Evolutionary conservation across 2,113 vertebrate genomes (phyloP).

Genomic region (Melierax canorus): DNA sequence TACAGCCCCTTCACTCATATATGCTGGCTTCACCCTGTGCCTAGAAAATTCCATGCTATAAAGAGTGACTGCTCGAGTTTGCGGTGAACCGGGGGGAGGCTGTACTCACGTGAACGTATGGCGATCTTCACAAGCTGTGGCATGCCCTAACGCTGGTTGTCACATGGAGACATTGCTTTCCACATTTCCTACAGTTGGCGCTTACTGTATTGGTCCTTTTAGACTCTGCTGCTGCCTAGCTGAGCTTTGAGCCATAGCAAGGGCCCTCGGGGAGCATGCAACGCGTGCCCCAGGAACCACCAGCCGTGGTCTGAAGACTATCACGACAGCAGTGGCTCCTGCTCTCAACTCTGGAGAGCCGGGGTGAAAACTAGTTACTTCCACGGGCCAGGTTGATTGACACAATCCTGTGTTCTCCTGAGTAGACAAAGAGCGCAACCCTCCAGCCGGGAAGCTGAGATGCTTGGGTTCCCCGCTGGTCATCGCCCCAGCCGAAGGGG

Average conservation of each 20-base stretch:
- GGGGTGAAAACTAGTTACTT: neutral
- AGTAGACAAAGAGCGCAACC: neutral
- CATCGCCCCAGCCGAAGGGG: neutral
- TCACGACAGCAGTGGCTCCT: neutral
- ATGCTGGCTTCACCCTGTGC: neutral
- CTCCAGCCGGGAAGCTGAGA: neutral
- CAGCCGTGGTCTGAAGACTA: neutral
- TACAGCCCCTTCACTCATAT: neutral
- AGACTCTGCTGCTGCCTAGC: neutral
- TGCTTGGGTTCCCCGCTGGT: neutral
- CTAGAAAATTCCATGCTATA: neutral
- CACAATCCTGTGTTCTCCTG: neutral
- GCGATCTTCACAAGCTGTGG: accelerated
- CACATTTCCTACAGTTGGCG: neutral
- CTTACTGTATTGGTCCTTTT: neutral
- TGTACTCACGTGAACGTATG: accelerated
- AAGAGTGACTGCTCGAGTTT: neutral
- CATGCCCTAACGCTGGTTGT: neutral
- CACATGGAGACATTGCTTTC: neutral
- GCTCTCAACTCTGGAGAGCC: neutral
- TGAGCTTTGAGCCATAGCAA: neutral
- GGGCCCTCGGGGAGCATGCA: neutral
- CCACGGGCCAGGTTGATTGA: neutral
- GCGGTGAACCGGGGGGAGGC: neutral
- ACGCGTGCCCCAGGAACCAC: neutral